phyloP scores from a whole-genome alignment of 2,888 invertebrate species.

The Pristionchus mayeri region DNA sequence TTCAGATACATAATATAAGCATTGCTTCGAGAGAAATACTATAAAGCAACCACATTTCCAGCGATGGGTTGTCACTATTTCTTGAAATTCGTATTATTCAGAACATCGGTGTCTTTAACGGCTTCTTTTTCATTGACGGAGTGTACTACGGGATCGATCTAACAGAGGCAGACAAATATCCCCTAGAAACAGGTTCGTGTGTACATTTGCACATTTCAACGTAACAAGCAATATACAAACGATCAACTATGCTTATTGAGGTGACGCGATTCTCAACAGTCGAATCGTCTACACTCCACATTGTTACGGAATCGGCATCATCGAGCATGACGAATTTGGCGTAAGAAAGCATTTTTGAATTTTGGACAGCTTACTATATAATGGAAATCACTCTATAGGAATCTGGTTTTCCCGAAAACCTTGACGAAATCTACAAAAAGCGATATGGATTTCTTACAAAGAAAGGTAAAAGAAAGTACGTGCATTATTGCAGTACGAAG shows the following conservation, averaged over 20 bases:
- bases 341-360: background rate
- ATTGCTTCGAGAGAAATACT: too few relatives aligned
- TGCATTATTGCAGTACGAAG: too few relatives aligned
- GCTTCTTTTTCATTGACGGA: background rate
- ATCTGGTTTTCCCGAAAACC: background rate
- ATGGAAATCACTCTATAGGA: background rate
- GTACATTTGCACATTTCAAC: background rate
- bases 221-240: background rate
- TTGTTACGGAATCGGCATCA: background rate
- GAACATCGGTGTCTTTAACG: background rate
- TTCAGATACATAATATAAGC: too few relatives aligned
- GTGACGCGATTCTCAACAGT: background rate
- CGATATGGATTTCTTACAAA: background rate
- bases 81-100: too few relatives aligned
- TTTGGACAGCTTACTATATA: background rate
- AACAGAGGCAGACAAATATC: background rate
- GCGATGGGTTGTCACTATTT: too few relatives aligned
- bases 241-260: background rate
- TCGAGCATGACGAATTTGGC: background rate
- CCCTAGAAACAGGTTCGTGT: background rate
- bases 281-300: background rate
- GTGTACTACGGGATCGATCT: background rate
- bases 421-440: background rate
- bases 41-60: too few relatives aligned
- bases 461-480: too few relatives aligned